Evolutionary conservation across 1,140 invertebrate genomes (phyloP), one percentile per base, ranked within the genome.

Genomic region (Drosophila parvula): DNA sequence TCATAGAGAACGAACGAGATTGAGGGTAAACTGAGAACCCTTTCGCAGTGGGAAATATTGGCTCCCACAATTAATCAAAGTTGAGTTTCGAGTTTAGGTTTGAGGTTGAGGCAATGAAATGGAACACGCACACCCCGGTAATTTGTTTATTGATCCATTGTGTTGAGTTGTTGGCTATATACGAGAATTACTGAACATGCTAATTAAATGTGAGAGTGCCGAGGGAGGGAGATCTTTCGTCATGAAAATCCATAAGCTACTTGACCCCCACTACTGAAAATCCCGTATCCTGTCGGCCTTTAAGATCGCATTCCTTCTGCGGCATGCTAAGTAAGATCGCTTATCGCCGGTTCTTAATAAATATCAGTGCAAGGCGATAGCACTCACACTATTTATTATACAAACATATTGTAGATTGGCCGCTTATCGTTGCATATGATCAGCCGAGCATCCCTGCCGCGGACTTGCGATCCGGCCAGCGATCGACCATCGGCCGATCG

Each of bases 1-100:
- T 68, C 68, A 36, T 53, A 14, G 28, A 40, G 34, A 70, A 40
- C 57, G 62, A 45, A 43, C n/a, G 12, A 28, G 60, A 63, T 11
- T 28, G 50, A 48, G 51, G 44, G 44, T 43, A 74, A 56, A 34
- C 36, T 32, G 63, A 60, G 63, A 77, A 56, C 75, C 74, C 58
- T 68, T 74, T 67, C 77, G 53, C 86, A 86, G 86, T 90, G 81
- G 86, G 86, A 90, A 90, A 57, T 78, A 77, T 75, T 78, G 34
- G 86, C 81, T 90, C 86, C 86, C 86, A 90, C 86, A 90, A 90
- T 90, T 90, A 90, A 90, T 90, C 86, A 90, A 90, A 53, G 53
- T 61, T 22, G 32, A 60, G 47, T 58, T 47, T 58, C 47, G 44
- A 69, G 59, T 22, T 41, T 22, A 16, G n/a, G 40, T 50, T 48